Conservation (phyloP, 2,113 vertebrate genomes). For the Poeciliopsis prolifica region DNA sequence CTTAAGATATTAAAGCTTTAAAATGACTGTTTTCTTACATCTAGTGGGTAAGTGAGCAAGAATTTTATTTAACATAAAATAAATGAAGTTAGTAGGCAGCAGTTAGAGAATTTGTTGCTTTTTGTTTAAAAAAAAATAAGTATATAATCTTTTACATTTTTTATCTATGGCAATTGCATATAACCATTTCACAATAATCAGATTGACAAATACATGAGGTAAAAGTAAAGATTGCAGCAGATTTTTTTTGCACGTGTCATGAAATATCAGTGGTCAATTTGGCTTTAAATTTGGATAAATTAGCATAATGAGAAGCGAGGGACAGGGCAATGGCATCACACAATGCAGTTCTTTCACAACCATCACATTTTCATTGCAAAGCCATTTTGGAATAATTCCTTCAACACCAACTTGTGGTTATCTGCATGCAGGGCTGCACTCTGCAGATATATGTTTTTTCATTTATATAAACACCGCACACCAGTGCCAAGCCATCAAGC, state of each 20-base stretch:
- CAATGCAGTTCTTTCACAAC: slow-evolving; percentile 46
- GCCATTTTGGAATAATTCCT: slow-evolving; percentile 55
- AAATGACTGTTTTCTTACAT: no score
- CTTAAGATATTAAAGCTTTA: no score
- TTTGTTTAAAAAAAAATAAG: no score
- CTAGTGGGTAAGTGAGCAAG: no score
- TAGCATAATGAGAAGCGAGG: slow-evolving; percentile 19
- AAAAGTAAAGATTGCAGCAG: not conserved
- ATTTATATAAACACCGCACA: slow-evolving; percentile 55
- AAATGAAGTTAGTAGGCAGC: no score
- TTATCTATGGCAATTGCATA: no score
- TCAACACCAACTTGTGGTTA: slow-evolving; percentile 40
- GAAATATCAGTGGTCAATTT: not conserved
- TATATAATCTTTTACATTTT: no score
- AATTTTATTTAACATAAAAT: no score
- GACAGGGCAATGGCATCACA: slow-evolving; percentile 11
- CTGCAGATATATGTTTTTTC: slow-evolving; percentile 68
- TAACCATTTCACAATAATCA: not conserved
- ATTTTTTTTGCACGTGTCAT: not conserved
- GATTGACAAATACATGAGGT: not conserved
- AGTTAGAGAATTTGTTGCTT: no score
- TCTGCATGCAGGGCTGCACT: slow-evolving; percentile 58
- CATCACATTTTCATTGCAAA: slow-evolving; percentile 43
- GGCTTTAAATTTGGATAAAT: not conserved
- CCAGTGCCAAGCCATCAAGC: slow-evolving; percentile 55